Conservation (phyloP, 2,797 vertebrate genomes). For the Anguilla megastoma region DNA sequence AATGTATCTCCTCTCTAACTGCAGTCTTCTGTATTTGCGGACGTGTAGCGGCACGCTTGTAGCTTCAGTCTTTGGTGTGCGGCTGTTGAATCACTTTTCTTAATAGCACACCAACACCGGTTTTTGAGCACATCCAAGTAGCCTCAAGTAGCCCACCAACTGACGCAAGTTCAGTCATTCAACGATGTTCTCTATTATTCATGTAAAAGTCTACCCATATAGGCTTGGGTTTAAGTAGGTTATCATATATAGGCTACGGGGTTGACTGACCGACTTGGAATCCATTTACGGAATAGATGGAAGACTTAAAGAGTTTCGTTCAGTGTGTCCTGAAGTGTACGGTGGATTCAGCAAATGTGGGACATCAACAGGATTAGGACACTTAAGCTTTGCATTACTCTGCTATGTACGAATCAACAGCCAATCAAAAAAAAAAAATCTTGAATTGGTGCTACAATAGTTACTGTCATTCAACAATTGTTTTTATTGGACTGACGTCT, state of each 20-base stretch:
- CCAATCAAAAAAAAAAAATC: too few species aligned
- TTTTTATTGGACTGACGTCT: too few species aligned
- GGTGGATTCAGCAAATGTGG: too few species aligned
- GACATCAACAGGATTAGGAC: too few species aligned
- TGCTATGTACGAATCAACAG: too few species aligned
- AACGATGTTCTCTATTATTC: not conserved
- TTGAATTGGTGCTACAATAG: too few species aligned
- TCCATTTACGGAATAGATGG: not conserved
- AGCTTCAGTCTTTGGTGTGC: not conserved
- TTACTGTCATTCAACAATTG: too few species aligned
- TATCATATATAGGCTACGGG: not conserved
- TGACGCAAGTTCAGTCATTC: not conserved
- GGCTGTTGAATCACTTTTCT: not conserved
- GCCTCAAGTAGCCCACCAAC: not conserved
- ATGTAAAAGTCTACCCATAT: not conserved
- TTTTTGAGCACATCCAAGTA: not conserved
- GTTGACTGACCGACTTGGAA: not conserved
- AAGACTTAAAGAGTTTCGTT: too few species aligned
- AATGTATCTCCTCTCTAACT: not conserved
- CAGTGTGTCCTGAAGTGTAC: too few species aligned
- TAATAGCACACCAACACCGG: not conserved
- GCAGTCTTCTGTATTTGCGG: not conserved
- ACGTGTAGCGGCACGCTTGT: conserved; percentile 11
- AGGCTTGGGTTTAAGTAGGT: not conserved
- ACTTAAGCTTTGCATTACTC: too few species aligned